Percentiles rank a stretch among this genome's conserved stretches.
Evolutionary conservation across 2,113 vertebrate species (phyloP).

Genomic region (Thamnophis sirtalis): DNA sequence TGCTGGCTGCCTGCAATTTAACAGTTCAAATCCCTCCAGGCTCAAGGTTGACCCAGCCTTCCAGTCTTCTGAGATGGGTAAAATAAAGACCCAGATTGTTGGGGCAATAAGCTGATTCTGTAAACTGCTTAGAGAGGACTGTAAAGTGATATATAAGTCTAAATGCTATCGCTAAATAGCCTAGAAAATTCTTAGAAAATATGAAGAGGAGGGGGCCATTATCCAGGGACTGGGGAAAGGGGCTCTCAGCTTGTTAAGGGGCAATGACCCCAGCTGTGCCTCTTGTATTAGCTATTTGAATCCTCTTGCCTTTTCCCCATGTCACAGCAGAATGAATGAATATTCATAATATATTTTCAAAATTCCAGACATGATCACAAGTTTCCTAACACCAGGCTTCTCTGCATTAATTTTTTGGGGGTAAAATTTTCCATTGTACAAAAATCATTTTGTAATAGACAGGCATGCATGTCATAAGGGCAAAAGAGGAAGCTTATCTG

Average conservation of each 20-base stretch:
- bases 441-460: background rate
- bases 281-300: background rate
- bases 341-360: background rate
- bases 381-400: background rate
- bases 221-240: background rate
- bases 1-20: no score
- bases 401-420: background rate
- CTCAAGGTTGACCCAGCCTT: no score
- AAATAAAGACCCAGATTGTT: no score
- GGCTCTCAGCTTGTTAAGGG: background rate
- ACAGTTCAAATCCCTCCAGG: no score
- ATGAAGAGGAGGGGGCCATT: background rate
- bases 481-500: background rate
- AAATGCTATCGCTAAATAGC: background rate
- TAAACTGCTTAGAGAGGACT: no score
- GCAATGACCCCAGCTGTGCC: background rate
- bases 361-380: background rate
- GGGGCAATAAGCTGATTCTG: no score
- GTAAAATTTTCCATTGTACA: background rate
- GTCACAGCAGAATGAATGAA: background rate
- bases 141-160: no score
- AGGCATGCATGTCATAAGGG: no score
- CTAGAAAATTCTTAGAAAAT: background rate
- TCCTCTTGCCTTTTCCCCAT: background rate
- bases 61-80: no score